Percentiles rank a stretch among this genome's conserved stretches.
Evolutionary conservation across 2,797 vertebrate genomes (phyloP).

Genomic region (Trematomus bernacchii): DNA sequence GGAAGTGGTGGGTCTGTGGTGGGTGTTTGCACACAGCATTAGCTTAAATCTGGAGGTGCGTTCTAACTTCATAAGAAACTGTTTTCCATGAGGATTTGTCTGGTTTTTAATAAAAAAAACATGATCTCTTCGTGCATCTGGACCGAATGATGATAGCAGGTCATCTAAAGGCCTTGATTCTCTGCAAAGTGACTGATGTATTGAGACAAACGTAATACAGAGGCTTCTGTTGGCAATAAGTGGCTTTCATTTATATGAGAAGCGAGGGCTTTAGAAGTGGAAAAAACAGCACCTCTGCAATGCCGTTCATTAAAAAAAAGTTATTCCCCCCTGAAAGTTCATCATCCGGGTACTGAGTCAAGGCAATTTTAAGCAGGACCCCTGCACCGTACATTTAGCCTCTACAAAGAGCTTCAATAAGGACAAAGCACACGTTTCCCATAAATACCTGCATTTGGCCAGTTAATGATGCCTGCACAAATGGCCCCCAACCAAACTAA

Average conservation of each 20-base stretch:
- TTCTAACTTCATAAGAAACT: not conserved
- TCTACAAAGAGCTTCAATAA: constrained; percentile 77
- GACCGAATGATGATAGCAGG: constrained; percentile 61
- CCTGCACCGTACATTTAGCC: constrained; percentile 71
- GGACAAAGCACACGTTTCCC: constrained; percentile 77
- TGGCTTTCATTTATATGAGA: constrained; percentile 73
- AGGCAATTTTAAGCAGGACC: constrained; percentile 69
- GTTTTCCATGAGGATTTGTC: constrained; percentile 6
- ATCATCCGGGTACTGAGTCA: constrained; percentile 73
- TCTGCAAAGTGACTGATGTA: constrained; percentile 66
- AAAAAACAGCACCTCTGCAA: constrained; percentile 71
- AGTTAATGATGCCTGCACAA: constrained; percentile 83
- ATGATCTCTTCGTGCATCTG: constrained; percentile 54
- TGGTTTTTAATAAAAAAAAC: constrained; percentile 43
- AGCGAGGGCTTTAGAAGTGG: constrained; percentile 82
- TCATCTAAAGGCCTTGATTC: constrained; percentile 51
- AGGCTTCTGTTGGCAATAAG: constrained; percentile 82
- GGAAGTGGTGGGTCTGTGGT: constrained; percentile 51
- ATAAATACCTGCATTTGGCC: constrained; percentile 83
- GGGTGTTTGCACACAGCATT: constrained; percentile 40
- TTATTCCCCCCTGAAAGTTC: constrained; percentile 77
- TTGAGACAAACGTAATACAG: constrained; percentile 54
- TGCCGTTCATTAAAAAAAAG: constrained; percentile 80
- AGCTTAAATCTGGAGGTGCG: constrained; percentile 20
- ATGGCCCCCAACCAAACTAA: constrained; percentile 81